These are phyloP conservation scores for Alloplasta piceator DNA, from an alignment of 2,888 invertebrate genomes.

Conservation along the genomic window DNA sequence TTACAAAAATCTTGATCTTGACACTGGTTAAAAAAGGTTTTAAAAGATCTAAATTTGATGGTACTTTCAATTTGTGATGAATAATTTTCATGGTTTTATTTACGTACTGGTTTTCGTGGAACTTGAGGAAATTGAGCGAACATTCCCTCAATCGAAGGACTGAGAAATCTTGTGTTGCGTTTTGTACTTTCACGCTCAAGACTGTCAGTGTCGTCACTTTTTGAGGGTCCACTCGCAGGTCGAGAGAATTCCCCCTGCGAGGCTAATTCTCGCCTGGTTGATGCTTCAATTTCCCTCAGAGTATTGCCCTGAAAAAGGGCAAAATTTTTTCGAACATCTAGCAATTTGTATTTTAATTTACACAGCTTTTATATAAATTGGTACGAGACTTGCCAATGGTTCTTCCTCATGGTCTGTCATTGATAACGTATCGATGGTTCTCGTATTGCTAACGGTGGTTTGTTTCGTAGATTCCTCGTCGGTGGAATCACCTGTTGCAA, in stretches of 20 bases:
- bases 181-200: slow-evolving; percentile 33
- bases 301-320: slow-evolving; percentile 14
- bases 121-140: slow-evolving; percentile 30
- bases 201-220: slow-evolving; percentile 35
- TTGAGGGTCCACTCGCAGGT: slow-evolving; percentile 19
- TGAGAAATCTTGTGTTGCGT: slow-evolving; percentile 49
- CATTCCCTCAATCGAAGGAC: slow-evolving; percentile 52
- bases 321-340: neutral
- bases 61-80: neutral
- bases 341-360: neutral
- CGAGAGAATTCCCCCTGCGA: slow-evolving; percentile 43
- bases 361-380: neutral
- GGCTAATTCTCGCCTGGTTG: slow-evolving; percentile 34
- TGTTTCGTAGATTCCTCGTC: slow-evolving; percentile 44
- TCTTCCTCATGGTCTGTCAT: slow-evolving; percentile 25
- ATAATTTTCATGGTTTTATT: neutral
- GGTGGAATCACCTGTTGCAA: neutral
- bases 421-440: slow-evolving; percentile 53
- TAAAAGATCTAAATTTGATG: neutral
- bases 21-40: neutral
- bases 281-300: slow-evolving; percentile 43
- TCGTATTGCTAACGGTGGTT: slow-evolving; percentile 33
- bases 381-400: slow-evolving; percentile 28
- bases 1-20: too few relatives aligned
- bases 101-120: neutral